Percentiles rank a stretch among this genome's conserved stretches.
phyloP scores from a whole-genome alignment of 1,140 invertebrate genomes.

The Marisa cornuarietis region DNA sequence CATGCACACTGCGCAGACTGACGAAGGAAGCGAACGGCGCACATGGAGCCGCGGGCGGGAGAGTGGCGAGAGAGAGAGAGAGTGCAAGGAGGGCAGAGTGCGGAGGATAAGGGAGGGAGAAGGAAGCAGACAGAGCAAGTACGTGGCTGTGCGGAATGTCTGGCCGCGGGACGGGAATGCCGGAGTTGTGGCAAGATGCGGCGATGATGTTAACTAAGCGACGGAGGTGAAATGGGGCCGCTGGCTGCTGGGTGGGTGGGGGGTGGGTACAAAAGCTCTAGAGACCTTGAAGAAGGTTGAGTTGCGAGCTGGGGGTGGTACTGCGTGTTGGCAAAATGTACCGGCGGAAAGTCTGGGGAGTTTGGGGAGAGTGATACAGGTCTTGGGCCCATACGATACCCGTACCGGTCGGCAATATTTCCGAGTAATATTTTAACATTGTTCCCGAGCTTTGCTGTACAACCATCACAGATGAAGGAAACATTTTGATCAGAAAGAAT shows the following conservation, averaged over 20 bases:
- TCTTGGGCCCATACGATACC: too few species aligned
- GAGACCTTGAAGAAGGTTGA: not conserved
- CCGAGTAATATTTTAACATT: too few species aligned
- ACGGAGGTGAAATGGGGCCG: not conserved
- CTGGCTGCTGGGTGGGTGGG: not conserved
- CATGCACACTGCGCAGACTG: too few species aligned
- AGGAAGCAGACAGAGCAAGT: not conserved
- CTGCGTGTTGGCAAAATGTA: not conserved
- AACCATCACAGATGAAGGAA: too few species aligned
- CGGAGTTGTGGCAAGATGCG: not conserved
- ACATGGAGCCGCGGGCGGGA: not conserved
- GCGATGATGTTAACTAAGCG: not conserved
- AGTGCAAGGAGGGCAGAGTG: not conserved
- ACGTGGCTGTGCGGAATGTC: not conserved
- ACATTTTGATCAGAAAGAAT: too few species aligned
- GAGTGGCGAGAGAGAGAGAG: not conserved
- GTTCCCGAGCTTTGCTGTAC: too few species aligned
- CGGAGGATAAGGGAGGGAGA: not conserved
- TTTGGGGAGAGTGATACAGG: not conserved
- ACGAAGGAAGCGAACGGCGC: too few species aligned
- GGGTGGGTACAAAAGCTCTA: not conserved
- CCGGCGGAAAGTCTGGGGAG: not conserved
- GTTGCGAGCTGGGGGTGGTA: not conserved
- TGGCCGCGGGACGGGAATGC: not conserved
- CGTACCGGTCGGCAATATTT: too few species aligned